A percentile compares a stretch with the other conserved stretches of the same genome.
These are phyloP conservation scores for Papilio demoleus DNA, from an alignment of 2,888 invertebrate species.

Conservation along the genomic window DNA sequence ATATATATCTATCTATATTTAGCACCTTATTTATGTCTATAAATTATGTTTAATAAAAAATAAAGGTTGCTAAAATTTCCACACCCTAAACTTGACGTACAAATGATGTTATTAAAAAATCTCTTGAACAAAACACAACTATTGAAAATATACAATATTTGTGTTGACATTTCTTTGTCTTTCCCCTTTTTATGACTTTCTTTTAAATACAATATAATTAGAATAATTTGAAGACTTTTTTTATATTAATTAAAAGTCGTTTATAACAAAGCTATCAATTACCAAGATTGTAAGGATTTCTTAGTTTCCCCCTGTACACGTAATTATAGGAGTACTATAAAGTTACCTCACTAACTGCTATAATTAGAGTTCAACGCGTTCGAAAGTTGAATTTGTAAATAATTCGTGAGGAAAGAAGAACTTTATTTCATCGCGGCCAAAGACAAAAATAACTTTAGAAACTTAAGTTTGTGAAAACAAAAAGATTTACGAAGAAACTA, in stretches of 20 bases:
- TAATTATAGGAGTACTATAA: constrained; percentile 41
- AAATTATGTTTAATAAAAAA: no score
- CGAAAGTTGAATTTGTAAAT: constrained; percentile 18
- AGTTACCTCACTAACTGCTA: constrained; percentile 39
- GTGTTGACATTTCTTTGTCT: background rate
- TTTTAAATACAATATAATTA: background rate
- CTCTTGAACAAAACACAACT: background rate
- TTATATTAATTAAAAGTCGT: background rate
- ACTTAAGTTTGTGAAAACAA: no score
- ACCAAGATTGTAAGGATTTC: constrained; percentile 15
- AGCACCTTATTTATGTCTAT: no score
- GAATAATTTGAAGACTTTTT: background rate
- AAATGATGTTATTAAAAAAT: background rate
- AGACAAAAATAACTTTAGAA: no score
- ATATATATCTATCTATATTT: no score
- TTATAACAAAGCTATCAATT: constrained; percentile 25
- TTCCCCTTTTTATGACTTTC: background rate
- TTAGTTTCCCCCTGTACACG: constrained; percentile 29
- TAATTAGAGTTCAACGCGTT: constrained; percentile 42
- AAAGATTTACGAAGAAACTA: no score
- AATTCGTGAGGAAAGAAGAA: constrained; percentile 49
- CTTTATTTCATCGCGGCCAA: background rate
- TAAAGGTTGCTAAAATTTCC: background rate
- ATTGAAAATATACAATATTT: background rate
- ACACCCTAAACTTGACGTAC: background rate